Conservation (phyloP, 2,113 vertebrate genomes). For the Charadrius vociferus region DNA sequence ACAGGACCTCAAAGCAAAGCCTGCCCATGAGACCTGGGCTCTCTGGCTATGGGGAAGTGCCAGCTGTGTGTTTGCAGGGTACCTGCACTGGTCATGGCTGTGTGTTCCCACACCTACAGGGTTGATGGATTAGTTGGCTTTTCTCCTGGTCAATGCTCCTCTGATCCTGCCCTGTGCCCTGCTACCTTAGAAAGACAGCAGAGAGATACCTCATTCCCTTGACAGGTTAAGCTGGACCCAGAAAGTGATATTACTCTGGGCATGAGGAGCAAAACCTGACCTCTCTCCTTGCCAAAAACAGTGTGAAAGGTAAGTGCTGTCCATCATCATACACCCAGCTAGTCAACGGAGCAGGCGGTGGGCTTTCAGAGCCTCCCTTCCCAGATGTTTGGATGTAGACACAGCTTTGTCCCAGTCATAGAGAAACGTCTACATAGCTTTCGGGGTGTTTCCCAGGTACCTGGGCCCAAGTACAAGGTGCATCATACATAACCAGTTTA, state of each 20-base stretch:
- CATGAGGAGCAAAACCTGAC: not conserved
- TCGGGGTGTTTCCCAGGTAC: not conserved
- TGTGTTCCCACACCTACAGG: not conserved
- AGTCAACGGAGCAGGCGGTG: fast-evolving
- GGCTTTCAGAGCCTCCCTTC: not conserved
- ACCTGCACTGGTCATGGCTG: not conserved
- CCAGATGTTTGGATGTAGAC: not conserved
- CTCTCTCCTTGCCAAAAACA: not conserved
- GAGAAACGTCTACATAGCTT: fast-evolving
- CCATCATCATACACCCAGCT: not conserved
- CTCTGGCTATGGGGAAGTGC: not conserved
- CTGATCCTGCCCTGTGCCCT: not conserved
- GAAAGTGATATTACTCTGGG: not conserved
- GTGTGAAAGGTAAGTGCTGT: not conserved
- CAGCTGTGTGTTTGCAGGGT: not conserved
- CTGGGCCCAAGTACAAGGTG: not conserved
- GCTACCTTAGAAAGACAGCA: not conserved
- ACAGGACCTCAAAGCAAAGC: not conserved
- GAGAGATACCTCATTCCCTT: not conserved
- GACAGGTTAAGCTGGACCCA: not conserved
- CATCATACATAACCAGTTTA: not conserved
- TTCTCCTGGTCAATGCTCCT: not conserved
- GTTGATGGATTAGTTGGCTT: not conserved
- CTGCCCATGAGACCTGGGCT: fast-evolving
- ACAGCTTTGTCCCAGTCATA: not conserved